Percentiles rank a stretch among this genome's conserved stretches.
phyloP scores from a whole-genome alignment of 2,888 invertebrate species.

The Drosophila paranaensis region DNA sequence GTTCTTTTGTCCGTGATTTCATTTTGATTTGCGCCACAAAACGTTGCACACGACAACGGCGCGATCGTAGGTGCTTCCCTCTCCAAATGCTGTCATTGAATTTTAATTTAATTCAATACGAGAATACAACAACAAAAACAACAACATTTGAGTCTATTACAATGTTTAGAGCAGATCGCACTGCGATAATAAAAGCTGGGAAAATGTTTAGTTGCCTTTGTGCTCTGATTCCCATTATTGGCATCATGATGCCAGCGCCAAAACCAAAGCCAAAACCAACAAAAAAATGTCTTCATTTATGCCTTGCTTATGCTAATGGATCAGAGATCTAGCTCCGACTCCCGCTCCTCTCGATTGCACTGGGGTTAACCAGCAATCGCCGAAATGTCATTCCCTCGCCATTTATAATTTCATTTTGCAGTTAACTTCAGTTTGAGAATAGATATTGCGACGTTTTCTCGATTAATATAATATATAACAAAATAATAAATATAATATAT shows the following conservation, averaged over 20 bases:
- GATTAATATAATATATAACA: too few relatives aligned
- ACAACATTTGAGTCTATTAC: constrained; percentile 59
- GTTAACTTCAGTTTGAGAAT: not conserved
- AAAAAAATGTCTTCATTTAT: constrained; percentile 76
- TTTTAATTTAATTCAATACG: constrained; percentile 77
- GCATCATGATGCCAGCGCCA: constrained; percentile 48
- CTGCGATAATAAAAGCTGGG: constrained; percentile 77
- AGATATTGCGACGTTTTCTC: too few relatives aligned
- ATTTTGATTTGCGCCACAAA: constrained; percentile 73
- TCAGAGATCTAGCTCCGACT: constrained; percentile 37
- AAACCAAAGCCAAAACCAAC: constrained; percentile 14
- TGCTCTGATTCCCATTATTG: constrained; percentile 80
- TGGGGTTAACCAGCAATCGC: constrained; percentile 19
- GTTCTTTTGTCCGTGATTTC: constrained; percentile 76
- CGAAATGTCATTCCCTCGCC: not conserved
- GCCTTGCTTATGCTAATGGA: constrained; percentile 74
- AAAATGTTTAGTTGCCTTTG: constrained; percentile 63
- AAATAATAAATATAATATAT: too few relatives aligned
- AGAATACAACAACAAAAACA: constrained; percentile 35
- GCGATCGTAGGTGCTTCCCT: constrained; percentile 62
- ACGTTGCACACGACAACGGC: constrained; percentile 72
- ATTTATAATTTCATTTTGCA: constrained; percentile 4
- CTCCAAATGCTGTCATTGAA: constrained; percentile 66
- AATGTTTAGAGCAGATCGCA: constrained; percentile 65
- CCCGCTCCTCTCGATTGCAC: not conserved